Evolutionary conservation across 1,140 invertebrate genomes (phyloP).

Genomic region (Ceratina australensis): DNA sequence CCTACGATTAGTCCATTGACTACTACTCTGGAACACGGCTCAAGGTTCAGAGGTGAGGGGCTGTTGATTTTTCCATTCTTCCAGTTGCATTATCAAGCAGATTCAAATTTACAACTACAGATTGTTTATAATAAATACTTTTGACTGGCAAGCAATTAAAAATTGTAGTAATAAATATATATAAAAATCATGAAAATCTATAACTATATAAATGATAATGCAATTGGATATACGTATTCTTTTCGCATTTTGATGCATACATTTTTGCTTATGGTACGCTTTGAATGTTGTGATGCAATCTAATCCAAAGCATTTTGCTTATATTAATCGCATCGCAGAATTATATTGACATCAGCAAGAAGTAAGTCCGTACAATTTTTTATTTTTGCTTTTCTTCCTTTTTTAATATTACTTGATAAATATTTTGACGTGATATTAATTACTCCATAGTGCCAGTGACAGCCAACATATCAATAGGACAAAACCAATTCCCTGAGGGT

Average conservation of each 20-base stretch:
- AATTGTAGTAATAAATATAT: no score
- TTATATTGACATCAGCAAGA: not conserved
- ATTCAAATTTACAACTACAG: no score
- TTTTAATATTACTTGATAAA: not conserved
- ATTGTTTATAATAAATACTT: no score
- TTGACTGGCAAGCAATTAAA: no score
- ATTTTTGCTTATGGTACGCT: not conserved
- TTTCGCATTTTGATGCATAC: not conserved
- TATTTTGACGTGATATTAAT: not conserved
- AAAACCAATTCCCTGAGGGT: constrained; percentile 82
- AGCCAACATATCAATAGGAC: constrained; percentile 81
- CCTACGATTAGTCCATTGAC: constrained; percentile 64
- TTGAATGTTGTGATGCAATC: not conserved
- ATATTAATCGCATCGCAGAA: not conserved
- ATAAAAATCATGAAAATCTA: no score
- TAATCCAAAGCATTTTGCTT: not conserved
- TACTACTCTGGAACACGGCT: constrained; percentile 39
- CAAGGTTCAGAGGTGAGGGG: constrained; percentile 68
- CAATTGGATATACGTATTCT: not conserved
- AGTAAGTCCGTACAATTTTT: not conserved
- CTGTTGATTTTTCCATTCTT: not conserved
- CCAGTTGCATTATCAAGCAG: not conserved
- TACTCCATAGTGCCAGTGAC: constrained; percentile 81
- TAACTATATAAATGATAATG: not conserved
- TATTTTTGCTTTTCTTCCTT: not conserved